These are phyloP conservation scores for Rhagonycha fulva DNA, from an alignment of 2,888 invertebrate species.

Conservation along the genomic window DNA sequence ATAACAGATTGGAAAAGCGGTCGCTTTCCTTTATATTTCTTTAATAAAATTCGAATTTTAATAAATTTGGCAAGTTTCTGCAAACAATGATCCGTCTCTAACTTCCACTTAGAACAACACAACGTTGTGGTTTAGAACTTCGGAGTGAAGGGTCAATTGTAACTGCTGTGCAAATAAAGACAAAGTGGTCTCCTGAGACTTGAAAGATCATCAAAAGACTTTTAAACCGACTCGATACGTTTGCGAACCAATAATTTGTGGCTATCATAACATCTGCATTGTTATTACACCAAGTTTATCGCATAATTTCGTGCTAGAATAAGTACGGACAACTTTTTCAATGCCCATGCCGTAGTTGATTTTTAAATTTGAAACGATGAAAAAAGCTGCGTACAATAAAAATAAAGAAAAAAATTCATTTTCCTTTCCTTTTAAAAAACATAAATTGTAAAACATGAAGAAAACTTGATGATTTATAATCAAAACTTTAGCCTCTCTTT, in stretches of 20 bases:
- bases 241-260: not conserved
- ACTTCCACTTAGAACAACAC: not conserved
- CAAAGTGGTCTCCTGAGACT: not conserved
- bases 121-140: not conserved
- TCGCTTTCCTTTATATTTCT: too few species aligned
- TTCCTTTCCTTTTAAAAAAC: slow-evolving; percentile 27
- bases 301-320: not conserved
- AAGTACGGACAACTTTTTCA: not conserved
- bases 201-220: not conserved
- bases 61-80: not conserved
- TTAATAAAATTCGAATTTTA: not conserved
- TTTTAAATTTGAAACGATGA: not conserved
- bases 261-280: not conserved
- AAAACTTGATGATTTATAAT: slow-evolving; percentile 24
- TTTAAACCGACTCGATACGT: not conserved
- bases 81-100: not conserved
- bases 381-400: not conserved
- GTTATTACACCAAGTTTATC: not conserved
- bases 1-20: not conserved
- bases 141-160: not conserved
- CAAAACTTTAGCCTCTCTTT: slow-evolving; percentile 26
- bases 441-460: slow-evolving; percentile 26
- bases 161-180: not conserved
- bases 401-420: slow-evolving; percentile 18
- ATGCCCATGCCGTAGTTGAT: not conserved